Evolutionary conservation across 1,140 invertebrate species (phyloP), one percentile per base, ranked within the genome.

Genomic region (Zaprionus davidi): DNA sequence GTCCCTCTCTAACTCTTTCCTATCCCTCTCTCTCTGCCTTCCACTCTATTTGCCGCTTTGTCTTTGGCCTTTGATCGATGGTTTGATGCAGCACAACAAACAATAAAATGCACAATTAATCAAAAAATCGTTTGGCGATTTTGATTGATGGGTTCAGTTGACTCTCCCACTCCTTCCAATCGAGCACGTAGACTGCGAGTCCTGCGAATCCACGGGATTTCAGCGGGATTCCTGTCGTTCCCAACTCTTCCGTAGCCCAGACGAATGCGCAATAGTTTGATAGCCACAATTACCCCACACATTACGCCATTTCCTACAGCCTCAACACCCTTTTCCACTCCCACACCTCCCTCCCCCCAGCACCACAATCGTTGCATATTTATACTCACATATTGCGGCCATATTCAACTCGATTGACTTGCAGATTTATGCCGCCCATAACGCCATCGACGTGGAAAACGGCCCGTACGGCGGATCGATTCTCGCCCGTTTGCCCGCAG

Each of bases 381-480:
- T 70, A 55, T 64, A 78, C 66, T 85, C 71, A 81, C 46, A 51
- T 51, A 51, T 51, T 51, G 46, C 46, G 46, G 46, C 46, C 46
- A 59, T 79, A 65, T 56, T 76, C 31, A 36, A 28, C 44, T 63
- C 38, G 59, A 60, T 79, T 69, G 46, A 34, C 58, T 81, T 87
- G n/a, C 90, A 96, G 95, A 91, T 99, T 98, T 93, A 99, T 99
- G 97, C 97, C 98, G 66, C 98, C 98, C 62, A 97, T 98, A 84
- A 98, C 97, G 36, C 96, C 97, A 51, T 97, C 97, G 28, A 96
- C 97, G 83, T 98, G 97, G 98, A 95, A 96, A 63, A 96, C 95
- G 65, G 95, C 96, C 65, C 96, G 96, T 70, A 93, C 96, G 79
- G 97, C 97, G 63, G 96, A 98, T 93, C 94, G 96, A 15, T 95